phyloP scores from a whole-genome alignment of 2,797 vertebrate species.

The Ctenochaetus hawaiiensis region DNA sequence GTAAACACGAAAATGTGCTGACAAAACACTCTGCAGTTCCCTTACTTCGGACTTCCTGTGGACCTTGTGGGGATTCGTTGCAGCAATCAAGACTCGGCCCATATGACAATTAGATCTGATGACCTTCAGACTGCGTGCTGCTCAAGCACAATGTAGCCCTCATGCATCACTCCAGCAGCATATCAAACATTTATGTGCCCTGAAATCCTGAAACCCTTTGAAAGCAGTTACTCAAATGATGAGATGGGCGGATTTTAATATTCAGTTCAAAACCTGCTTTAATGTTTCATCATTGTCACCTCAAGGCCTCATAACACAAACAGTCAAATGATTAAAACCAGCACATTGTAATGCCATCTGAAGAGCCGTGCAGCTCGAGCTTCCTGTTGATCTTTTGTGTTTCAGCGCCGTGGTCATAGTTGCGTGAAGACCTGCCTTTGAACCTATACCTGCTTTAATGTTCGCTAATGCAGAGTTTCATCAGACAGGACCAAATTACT shows the following conservation, averaged over 20 bases:
- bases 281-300: slow-evolving; percentile 47
- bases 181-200: slow-evolving; percentile 75
- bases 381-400: slow-evolving; percentile 55
- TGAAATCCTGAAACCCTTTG: slow-evolving; percentile 61
- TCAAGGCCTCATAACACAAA: slow-evolving; percentile 46
- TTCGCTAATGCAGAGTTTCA: slow-evolving; percentile 68
- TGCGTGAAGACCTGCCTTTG: slow-evolving; percentile 64
- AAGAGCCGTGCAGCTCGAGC: slow-evolving; percentile 15
- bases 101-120: slow-evolving; percentile 75
- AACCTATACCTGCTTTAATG: slow-evolving; percentile 64
- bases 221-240: slow-evolving; percentile 58
- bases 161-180: slow-evolving; percentile 56
- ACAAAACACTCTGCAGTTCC: slow-evolving; percentile 40
- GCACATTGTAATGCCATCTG: slow-evolving; percentile 8
- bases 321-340: slow-evolving; percentile 32
- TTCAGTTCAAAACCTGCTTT: slow-evolving; percentile 52
- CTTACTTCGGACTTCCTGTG: slow-evolving; percentile 36
- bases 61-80: slow-evolving; percentile 61
- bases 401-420: slow-evolving; percentile 55
- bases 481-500: slow-evolving; percentile 72
- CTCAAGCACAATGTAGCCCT: slow-evolving; percentile 50
- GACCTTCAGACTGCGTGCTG: slow-evolving; percentile 71
- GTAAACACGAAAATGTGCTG: slow-evolving; percentile 70
- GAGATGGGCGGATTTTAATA: slow-evolving; percentile 37
- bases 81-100: slow-evolving; percentile 56